These are phyloP conservation scores for Lepidochrysops patricia DNA, from an alignment of 2,888 invertebrate species.

Conservation along the genomic window DNA sequence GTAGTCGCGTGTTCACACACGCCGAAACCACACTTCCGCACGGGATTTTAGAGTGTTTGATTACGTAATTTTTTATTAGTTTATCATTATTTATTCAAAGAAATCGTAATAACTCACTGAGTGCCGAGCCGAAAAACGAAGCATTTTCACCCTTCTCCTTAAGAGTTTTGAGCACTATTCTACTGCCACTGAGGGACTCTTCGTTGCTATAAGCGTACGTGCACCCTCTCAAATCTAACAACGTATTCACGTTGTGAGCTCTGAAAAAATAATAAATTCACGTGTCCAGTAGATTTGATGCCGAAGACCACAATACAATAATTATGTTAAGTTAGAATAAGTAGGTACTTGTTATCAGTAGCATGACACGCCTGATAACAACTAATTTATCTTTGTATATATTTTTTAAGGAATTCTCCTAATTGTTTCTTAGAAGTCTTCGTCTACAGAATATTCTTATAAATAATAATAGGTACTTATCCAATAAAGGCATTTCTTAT, in stretches of 20 bases:
- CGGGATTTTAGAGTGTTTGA: no score
- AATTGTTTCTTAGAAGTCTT: not conserved
- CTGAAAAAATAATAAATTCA: conserved; percentile 36
- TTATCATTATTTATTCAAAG: not conserved
- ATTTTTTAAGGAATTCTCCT: conserved; percentile 29
- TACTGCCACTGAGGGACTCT: conserved; percentile 72
- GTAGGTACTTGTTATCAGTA: conserved; percentile 54
- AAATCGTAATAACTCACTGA: conserved; percentile 48
- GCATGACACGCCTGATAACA: conserved; percentile 63
- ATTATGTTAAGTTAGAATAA: conserved; percentile 36
- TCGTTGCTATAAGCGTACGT: conserved; percentile 71
- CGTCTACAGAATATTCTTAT: not conserved
- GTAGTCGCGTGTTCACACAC: no score
- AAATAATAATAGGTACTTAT: not conserved
- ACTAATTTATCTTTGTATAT: conserved; percentile 51
- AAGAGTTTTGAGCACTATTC: conserved; percentile 66
- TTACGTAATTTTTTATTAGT: no score
- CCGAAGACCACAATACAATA: conserved; percentile 46
- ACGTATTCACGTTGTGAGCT: conserved; percentile 71
- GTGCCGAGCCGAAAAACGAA: conserved; percentile 73
- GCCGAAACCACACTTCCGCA: no score
- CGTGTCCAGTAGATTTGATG: not conserved
- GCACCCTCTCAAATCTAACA: conserved; percentile 73
- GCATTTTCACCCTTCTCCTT: conserved; percentile 75
- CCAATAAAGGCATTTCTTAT: not conserved